Percentiles rank a stretch among this genome's conserved stretches.
phyloP scores from a whole-genome alignment of 2,797 vertebrate species.

The Limosa lapponica region DNA sequence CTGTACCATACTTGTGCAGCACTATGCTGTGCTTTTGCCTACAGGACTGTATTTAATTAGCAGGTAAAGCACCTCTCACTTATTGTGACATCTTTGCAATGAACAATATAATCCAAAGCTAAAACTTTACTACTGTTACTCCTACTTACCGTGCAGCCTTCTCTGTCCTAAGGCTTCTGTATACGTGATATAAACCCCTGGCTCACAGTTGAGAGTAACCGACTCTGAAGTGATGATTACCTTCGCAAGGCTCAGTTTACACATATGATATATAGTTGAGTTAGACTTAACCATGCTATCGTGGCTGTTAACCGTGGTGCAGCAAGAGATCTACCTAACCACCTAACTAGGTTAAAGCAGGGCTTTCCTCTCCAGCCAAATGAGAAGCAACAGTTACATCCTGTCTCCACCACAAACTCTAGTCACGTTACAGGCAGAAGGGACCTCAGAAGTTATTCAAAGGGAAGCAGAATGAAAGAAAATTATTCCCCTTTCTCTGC shows the following conservation, averaged over 20 bases:
- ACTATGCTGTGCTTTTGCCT: background rate
- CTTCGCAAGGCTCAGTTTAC: background rate
- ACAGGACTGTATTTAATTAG: background rate
- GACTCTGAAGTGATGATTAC: background rate
- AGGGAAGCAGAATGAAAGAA: background rate
- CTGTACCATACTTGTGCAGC: background rate
- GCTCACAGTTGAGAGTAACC: background rate
- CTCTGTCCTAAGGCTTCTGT: background rate
- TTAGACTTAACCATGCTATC: background rate
- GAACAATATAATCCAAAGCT: background rate
- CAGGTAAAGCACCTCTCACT: background rate
- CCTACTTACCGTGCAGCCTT: background rate
- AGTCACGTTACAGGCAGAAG: background rate
- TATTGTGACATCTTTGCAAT: background rate
- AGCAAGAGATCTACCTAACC: background rate
- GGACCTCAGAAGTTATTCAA: background rate
- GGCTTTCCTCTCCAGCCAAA: background rate
- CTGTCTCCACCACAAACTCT: background rate
- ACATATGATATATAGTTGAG: background rate
- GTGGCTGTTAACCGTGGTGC: background rate
- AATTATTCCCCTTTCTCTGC: background rate
- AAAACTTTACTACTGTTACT: background rate
- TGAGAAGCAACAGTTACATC: rapidly evolving
- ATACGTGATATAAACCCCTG: background rate
- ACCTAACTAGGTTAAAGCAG: background rate